Evolutionary conservation across 2,113 vertebrate species (phyloP).

Genomic region (Hydropotes inermis): DNA sequence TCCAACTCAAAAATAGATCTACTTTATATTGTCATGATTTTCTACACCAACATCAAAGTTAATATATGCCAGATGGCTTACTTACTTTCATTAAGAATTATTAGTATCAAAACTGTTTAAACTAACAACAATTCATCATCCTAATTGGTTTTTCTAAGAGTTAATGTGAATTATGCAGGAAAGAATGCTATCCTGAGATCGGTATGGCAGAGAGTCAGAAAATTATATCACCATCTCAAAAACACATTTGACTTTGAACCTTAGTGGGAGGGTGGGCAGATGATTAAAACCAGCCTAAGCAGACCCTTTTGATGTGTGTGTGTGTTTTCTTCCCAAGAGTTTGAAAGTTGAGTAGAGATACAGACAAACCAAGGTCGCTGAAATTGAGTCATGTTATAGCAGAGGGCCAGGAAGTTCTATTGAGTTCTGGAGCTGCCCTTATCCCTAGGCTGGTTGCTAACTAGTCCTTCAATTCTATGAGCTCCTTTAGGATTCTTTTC

Average conservation of each 20-base stretch:
- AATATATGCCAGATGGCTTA: slow-evolving; percentile 68
- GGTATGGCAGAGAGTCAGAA: slow-evolving; percentile 24
- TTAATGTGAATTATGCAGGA: slow-evolving; percentile 60
- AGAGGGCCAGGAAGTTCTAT: not conserved
- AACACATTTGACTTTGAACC: not conserved
- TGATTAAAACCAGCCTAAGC: not conserved
- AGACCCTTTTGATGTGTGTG: not conserved
- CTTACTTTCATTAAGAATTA: slow-evolving; percentile 72
- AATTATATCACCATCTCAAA: slow-evolving; percentile 21
- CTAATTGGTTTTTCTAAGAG: slow-evolving; percentile 66
- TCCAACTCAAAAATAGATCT: slow-evolving; percentile 38
- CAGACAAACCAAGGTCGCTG: not conserved
- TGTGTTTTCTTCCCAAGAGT: not conserved
- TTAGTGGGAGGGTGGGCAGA: not conserved
- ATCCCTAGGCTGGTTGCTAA: not conserved
- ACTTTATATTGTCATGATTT: slow-evolving; percentile 40
- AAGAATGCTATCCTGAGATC: slow-evolving; percentile 38
- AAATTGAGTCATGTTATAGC: not conserved
- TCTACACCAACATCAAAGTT: slow-evolving; percentile 64
- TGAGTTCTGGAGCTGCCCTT: not conserved
- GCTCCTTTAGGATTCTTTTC: not conserved
- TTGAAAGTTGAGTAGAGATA: not conserved
- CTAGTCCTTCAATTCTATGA: not conserved
- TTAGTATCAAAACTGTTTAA: slow-evolving; percentile 71
- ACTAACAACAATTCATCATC: slow-evolving; percentile 72